Base-by-base conservation (phyloP, 1,140 invertebrate species). In the Drosophila pandora region DNA sequence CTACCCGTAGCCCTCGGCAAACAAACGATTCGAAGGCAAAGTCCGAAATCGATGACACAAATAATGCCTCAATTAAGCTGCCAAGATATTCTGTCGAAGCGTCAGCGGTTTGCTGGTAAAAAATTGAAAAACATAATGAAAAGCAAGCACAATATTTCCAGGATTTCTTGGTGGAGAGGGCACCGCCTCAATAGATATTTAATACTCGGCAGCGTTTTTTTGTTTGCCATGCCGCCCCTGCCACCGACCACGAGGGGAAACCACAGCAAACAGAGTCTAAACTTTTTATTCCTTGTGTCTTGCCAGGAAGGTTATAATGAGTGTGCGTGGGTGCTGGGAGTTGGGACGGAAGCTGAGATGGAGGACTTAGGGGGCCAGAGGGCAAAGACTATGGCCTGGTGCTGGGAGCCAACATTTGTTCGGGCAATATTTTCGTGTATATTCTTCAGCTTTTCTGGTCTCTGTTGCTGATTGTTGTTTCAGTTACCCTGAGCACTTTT, bases 41-140 rank as follows among this genome's bases (percentile, higher is more conserved):
- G 59, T 28, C 53, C 28, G n/a, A 58, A 87, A 88, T 88, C 82
- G 83, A 79, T 87, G 82, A 87, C 82, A 85, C 82, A 82, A 81
- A 75, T 75, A 85, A 85, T 87, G 80, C 82, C 82, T 87, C 75
- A 88, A 87, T 87, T 87, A 87, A 82, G 82, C 61, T 50, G 28
- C 22, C 39, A 41, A 25, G 25, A 39, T 59, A 71, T 73, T 58
- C 52, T 39, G 65, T 47, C 49, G 17, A 30, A 37, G 34, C 34
- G 34, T 37, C 34, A 37, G 34, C 34, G 34, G 34, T 37, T 37
- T 37, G 34, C 1, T 61, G 54, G 71, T 39, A 12, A 49, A 76
- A 76, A 60, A 71, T 60, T 17, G 25, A 21, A 59, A 73, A 82
- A 49, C 73, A 64, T 80, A 85, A 80, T 80, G 81, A 79, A 85